phyloP scores from a whole-genome alignment of 2,113 vertebrate species.

The Epinephelus cyanopodus region DNA sequence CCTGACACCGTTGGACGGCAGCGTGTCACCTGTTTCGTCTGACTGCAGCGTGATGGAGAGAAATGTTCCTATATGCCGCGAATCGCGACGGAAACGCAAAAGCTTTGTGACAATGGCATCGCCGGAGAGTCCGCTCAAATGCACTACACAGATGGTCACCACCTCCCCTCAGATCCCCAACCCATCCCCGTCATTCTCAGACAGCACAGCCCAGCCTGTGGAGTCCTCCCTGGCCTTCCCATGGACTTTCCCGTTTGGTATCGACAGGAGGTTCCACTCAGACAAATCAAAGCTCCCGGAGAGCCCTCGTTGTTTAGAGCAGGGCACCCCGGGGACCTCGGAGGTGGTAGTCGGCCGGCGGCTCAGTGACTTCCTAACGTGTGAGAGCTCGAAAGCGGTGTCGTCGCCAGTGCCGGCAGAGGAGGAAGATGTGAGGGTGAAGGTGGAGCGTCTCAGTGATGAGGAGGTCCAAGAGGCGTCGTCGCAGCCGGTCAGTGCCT shows the following conservation, averaged over 20 bases:
- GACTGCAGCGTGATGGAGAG: constrained; percentile 97
- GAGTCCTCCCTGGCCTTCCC: constrained; percentile 97
- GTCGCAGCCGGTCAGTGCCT: constrained; percentile 94
- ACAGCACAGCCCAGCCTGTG: constrained; percentile 90
- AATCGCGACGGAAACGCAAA: constrained; percentile 95
- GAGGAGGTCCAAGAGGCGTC: constrained; percentile 97
- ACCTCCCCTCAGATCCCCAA: constrained; percentile 94
- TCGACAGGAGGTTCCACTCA: constrained; percentile 92
- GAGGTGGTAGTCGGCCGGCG: constrained; percentile 86
- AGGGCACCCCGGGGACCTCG: constrained; percentile 85
- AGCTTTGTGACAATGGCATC: constrained; percentile 93
- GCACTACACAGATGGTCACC: constrained; percentile 91
- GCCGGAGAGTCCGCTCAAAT: constrained; percentile 94
- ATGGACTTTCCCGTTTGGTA: constrained; percentile 98
- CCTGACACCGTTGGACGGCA: constrained; percentile 92
- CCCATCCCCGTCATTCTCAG: constrained; percentile 92
- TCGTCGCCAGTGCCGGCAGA: constrained; percentile 88
- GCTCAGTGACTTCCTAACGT: constrained; percentile 91
- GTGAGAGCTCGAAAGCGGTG: constrained; percentile 92
- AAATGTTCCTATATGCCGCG: constrained; percentile 92
- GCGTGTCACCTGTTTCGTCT: constrained; percentile 95
- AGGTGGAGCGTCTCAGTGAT: constrained; percentile 96
- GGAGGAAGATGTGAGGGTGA: constrained; percentile 95
- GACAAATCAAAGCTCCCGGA: constrained; percentile 95
- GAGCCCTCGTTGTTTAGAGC: constrained; percentile 92